These are phyloP conservation scores for Calliopum simillimum DNA, from an alignment of 2,888 invertebrate species.

Conservation along the genomic window DNA sequence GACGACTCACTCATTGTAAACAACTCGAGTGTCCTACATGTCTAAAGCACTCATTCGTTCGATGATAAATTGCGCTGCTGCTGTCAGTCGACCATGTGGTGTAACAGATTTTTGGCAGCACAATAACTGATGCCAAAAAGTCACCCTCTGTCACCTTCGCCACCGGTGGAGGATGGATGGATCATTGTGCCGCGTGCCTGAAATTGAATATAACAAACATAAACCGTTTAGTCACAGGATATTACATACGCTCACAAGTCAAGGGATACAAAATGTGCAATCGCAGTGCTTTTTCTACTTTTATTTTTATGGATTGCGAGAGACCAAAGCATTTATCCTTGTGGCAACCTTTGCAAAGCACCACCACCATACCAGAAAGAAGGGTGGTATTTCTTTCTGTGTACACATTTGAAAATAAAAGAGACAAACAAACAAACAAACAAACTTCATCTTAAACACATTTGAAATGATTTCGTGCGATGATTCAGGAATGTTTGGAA, in stretches of 20 bases:
- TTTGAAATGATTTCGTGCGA: constrained; percentile 11
- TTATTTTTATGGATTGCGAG: too few species aligned
- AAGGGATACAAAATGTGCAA: constrained; percentile 42
- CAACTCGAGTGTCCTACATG: constrained; percentile 46
- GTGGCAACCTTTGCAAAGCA: constrained; percentile 13
- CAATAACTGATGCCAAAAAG: constrained; percentile 48
- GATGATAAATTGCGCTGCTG: constrained; percentile 59
- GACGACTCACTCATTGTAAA: constrained; percentile 35
- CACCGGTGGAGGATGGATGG: constrained; percentile 37
- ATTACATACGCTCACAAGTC: constrained; percentile 65
- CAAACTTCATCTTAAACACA: constrained; percentile 31
- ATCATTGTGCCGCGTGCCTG: constrained; percentile 50
- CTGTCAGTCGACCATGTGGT: constrained; percentile 52
- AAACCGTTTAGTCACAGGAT: constrained; percentile 69
- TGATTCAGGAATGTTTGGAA: constrained; percentile 48
- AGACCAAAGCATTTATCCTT: constrained; percentile 37
- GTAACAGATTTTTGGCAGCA: constrained; percentile 60
- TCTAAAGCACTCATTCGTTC: constrained; percentile 56
- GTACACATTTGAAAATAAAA: neutral
- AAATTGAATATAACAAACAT: constrained; percentile 65
- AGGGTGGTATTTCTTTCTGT: neutral
- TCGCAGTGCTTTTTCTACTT: constrained; percentile 10
- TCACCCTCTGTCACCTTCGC: constrained; percentile 49
- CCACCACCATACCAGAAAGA: neutral
- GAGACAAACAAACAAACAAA: constrained; percentile 27